Percentiles rank a stretch among this genome's conserved stretches.
Evolutionary conservation across 2,113 vertebrate genomes (phyloP).

Genomic region (Colinus virginianus): DNA sequence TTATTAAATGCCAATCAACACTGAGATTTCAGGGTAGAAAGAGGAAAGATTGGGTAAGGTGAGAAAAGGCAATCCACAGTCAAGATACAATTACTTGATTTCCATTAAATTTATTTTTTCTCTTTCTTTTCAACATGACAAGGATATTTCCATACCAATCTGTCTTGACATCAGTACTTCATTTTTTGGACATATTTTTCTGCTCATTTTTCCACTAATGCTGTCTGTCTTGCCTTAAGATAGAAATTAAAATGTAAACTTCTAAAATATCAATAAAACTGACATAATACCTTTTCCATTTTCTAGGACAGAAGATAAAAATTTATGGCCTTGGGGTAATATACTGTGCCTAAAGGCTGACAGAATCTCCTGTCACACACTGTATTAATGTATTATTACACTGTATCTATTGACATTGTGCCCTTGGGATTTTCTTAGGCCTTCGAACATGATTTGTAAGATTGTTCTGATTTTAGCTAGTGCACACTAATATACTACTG

Average conservation of each 20-base stretch:
- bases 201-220: neutral
- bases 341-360: conserved; percentile 64
- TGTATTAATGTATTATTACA: conserved; percentile 55
- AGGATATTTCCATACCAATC: neutral
- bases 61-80: neutral
- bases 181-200: neutral
- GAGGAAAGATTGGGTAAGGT: neutral
- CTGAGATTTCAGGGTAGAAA: neutral
- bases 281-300: conserved; percentile 59
- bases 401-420: conserved; percentile 53
- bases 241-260: conserved; percentile 70
- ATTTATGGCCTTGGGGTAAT: conserved; percentile 54
- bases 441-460: conserved; percentile 61
- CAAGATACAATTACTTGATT: neutral
- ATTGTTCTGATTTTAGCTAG: conserved; percentile 42
- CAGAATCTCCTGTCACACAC: conserved; percentile 52
- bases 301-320: conserved; percentile 58
- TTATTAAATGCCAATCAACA: neutral
- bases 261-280: conserved; percentile 69
- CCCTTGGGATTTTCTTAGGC: conserved; percentile 61
- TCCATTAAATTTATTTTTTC: neutral
- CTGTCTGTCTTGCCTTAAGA: conserved; percentile 40
- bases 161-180: neutral
- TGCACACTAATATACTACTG: neutral
- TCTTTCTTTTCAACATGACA: neutral